Base-by-base conservation (phyloP, 2,797 vertebrate genomes). In the Aulostomus chinensis region DNA sequence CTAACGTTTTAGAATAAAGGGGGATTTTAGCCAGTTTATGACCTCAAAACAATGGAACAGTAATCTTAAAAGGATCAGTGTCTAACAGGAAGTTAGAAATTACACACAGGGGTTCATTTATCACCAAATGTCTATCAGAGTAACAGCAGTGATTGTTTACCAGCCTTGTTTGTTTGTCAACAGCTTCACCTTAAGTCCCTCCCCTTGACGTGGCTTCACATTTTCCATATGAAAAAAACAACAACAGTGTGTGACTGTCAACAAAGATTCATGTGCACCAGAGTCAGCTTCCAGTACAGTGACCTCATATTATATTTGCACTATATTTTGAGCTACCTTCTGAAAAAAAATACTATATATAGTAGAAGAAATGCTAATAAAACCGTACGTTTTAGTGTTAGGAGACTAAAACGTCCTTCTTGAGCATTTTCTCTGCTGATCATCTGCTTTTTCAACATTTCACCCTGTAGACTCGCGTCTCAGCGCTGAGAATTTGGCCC, bases 391-490 rank as follows among this genome's bases (percentile, higher is more conserved):
- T 24, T n/a, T n/a, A n/a, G n/a, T n/a, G n/a, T n/a, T n/a, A n/a
- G n/a, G n/a, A n/a, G n/a, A n/a, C n/a, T n/a, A n/a, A n/a, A n/a
- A n/a, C n/a, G n/a, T n/a, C n/a, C n/a, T n/a, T n/a, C n/a, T n/a
- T n/a, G n/a, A n/a, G 24, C 14, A 28, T 15, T 22, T 24, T 14
- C n/a, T 1, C 10, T 32, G 30, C 30, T 32, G 12, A 7, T 5
- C 5, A 32, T 3, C 21, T 45, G 10, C 33, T 12, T 37, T 37
- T 42, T 52, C 59, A 31, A 41, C 17, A 0, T 31, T 31, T 55
- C 41, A 22, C 53, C 59, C 35, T 42, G 49, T 3, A 26, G 48
- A 58, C 49, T 22, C 13, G 14, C 4, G 3, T 56, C n/a, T 16
- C n/a, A n/a, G n/a, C n/a, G n/a, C n/a, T n/a, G n/a, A n/a, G n/a